Evolutionary conservation across 1,140 invertebrate genomes (phyloP).

Genomic region (Drosophila insularis): DNA sequence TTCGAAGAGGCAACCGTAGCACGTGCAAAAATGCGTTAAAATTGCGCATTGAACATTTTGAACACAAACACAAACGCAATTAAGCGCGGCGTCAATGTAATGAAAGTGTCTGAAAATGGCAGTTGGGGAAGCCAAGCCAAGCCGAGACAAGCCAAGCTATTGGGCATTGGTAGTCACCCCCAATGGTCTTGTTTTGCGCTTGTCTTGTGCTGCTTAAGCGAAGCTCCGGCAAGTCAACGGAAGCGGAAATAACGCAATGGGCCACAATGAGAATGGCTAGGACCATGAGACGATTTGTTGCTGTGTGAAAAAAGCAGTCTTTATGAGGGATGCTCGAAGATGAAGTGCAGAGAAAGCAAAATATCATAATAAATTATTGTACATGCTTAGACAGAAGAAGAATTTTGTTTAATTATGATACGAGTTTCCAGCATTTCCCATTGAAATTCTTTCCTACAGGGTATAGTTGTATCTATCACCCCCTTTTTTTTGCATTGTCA

Average conservation of each 20-base stretch:
- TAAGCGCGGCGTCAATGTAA: conserved; percentile 73
- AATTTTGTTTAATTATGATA: background rate
- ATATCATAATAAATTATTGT: background rate
- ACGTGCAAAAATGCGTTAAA: conserved; percentile 77
- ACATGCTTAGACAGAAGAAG: background rate
- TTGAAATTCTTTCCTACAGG: conserved; percentile 12
- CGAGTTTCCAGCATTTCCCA: background rate
- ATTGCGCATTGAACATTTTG: conserved; percentile 66
- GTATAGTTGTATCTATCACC: background rate
- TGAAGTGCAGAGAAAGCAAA: background rate
- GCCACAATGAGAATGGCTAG: conserved; percentile 30
- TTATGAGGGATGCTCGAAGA: background rate
- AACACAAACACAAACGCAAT: conserved; percentile 76
- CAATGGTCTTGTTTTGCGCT: conserved; percentile 14
- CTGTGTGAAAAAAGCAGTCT: conserved; percentile 52
- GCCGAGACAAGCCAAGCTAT: background rate
- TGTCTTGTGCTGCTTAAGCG: conserved; percentile 45
- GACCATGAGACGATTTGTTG: conserved; percentile 42
- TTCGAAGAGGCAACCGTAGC: conserved; percentile 35
- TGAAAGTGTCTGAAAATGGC: conserved; percentile 47
- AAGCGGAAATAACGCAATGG: conserved; percentile 75
- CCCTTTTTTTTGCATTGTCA: background rate
- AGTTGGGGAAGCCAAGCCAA: background rate
- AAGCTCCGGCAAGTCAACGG: conserved; percentile 45
- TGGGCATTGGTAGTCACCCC: conserved; percentile 12